Evolutionary conservation across 2,797 vertebrate species (phyloP).

Genomic region (Chloroceryle amazona): DNA sequence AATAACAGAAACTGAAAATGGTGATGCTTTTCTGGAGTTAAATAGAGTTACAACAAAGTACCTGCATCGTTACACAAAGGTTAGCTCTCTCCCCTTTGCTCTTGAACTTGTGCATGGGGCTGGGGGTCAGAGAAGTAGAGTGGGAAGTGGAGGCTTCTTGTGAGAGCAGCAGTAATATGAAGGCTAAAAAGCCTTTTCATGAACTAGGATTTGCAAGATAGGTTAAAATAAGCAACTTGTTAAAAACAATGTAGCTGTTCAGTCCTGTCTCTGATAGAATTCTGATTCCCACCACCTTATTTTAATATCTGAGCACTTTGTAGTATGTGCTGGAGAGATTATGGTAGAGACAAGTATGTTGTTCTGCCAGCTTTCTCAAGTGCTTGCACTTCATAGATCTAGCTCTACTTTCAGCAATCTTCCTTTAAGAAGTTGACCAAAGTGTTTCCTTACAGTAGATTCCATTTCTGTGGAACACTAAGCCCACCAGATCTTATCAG

Average conservation of each 20-base stretch:
- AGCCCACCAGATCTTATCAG: background rate
- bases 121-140: rapidly evolving
- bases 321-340: background rate
- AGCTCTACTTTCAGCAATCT: background rate
- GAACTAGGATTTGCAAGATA: background rate
- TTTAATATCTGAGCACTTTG: background rate
- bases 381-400: rapidly evolving
- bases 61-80: conserved; percentile 94
- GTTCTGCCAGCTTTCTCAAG: background rate
- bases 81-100: conserved; percentile 26
- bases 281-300: background rate
- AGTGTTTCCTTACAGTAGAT: background rate
- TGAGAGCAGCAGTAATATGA: background rate
- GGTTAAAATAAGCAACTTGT: rapidly evolving
- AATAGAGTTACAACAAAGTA: conserved; percentile 74
- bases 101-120: rapidly evolving
- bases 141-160: background rate
- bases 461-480: background rate
- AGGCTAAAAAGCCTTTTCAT: background rate
- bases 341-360: background rate
- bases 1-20: conserved; percentile 84
- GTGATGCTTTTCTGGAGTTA: conserved; percentile 79
- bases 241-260: background rate
- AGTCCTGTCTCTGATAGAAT: background rate
- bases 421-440: background rate